Percentiles rank a stretch among this genome's conserved stretches.
Conservation (phyloP, 2,113 vertebrate species). For the Paedocypris sp. region DNA sequence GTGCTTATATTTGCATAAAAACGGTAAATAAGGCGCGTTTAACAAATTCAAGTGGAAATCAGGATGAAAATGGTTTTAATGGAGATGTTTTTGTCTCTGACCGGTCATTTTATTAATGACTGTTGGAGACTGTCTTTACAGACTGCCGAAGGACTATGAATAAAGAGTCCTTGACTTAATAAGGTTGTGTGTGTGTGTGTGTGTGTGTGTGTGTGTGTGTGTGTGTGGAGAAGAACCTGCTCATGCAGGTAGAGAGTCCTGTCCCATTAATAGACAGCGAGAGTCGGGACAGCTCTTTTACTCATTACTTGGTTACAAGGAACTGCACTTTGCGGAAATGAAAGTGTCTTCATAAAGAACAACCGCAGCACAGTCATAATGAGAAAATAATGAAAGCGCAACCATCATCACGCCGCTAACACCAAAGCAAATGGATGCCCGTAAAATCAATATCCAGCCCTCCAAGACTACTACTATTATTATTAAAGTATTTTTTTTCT, state of each 20-base stretch:
- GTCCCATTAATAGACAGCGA: background rate
- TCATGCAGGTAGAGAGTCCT: background rate
- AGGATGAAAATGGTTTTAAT: conserved; percentile 8
- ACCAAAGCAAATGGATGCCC: background rate
- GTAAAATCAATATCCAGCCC: conserved; percentile 6
- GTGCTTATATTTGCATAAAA: too few relatives aligned
- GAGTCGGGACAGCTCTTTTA: background rate
- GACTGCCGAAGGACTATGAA: conserved; percentile 3
- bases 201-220: background rate
- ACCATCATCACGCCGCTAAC: background rate
- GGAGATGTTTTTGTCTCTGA: conserved; percentile 2
- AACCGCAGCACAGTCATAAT: conserved; percentile 2
- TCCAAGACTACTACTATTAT: background rate
- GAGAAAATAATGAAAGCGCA: conserved; percentile 9
- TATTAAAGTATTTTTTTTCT: background rate
- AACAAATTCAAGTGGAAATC: too few relatives aligned
- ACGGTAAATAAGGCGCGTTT: too few relatives aligned
- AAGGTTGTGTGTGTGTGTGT: background rate
- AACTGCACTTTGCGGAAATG: background rate
- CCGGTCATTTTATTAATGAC: conserved; percentile 12
- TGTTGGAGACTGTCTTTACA: background rate
- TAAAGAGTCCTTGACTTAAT: conserved; percentile 7
- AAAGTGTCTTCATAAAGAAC: conserved; percentile 8
- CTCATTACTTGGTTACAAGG: background rate
- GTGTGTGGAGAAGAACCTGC: background rate